Base-by-base conservation (phyloP, 2,797 vertebrate genomes). In the Borostomias antarcticus region DNA sequence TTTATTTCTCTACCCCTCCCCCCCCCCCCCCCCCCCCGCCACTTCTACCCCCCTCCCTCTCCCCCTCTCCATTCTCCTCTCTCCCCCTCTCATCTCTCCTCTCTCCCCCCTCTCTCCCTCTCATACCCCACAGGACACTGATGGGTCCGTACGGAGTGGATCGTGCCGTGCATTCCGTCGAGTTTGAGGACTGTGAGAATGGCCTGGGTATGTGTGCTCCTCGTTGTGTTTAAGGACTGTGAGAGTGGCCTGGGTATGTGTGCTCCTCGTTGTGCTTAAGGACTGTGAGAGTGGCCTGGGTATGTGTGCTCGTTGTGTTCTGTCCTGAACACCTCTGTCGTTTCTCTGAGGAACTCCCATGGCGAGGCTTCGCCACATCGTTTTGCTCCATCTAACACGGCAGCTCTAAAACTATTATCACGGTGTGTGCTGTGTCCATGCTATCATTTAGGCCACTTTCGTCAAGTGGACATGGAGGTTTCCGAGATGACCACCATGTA, bases 121-220 rank as follows among this genome's bases (percentile, higher is more conserved):
- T 17, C n/a, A 1, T 57, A 5, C 28, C 10, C 69, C 73, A 21
- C 84, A 97, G 95, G 95, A 96, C 95, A 8, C 89, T 96, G 47
- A 95, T 96, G 95, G 95, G 95, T 85, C 94, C 95, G 0, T 93
- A 96, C 0, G 95, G 94, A 72, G 93, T 94, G 47, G 94, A 96
- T 54, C 90, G 94, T 21, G 86, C 91, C 0, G 91, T 91, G 66
- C 94, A 96, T 63, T 92, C 92, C 76, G 91, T 96, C 68, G 94
- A 97, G 62, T 96, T 96, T 82, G 91, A 87, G 0, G 92, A 96
- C 79, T 96, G 95, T 63, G 89, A 93, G 73, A 95, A 96, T 0
- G 95, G 95, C 40, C 85, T 97, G 64, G 95, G 95, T 96, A 84
- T 88, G 79, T 64, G 6, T 85, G 10, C 2, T 37, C 15, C 37